Base-by-base conservation (phyloP, 2,113 vertebrate species). In the Leptobrachium leishanense region DNA sequence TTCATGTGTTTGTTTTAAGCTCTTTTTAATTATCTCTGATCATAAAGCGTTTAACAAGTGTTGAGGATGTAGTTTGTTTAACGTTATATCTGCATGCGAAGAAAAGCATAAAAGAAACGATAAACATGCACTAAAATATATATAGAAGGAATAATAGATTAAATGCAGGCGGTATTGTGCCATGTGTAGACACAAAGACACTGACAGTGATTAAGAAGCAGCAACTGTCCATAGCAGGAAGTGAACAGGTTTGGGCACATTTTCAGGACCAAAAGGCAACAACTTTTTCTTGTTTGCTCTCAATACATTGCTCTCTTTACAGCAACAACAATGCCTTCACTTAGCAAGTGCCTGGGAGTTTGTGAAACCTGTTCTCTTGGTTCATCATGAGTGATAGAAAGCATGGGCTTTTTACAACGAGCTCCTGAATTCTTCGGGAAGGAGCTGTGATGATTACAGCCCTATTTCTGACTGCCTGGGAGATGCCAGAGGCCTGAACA, bases 221-320 rank as follows among this genome's bases (percentile, higher is more conserved):
- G 2, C 74, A 67, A 70, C 46, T 67, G 81, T 79, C 74, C 57
- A 57, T 42, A 83, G 78, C 46, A 85, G 64, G 70, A 85, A 81
- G 31, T 42, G 73, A 81, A 83, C 88, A 87, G 85, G 86, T 84
- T 83, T 75, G 11, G 83, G 86, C 87, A 88, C 81, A 86, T 77
- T 50, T 5, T 50, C 46, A 50, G 8, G 8, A 50, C 4, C 4
- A 50, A 50, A 50, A 4, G 4, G 8, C 4, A 50, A 50, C 4
- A 50, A 50, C 46, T 5, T 50, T 50, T 50, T 50, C 46, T 50
- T 50, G 46, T 50, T 50, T 50, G 4, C 46, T 50, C 46, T 50
- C 46, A 50, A 50, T 50, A 50, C 46, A 50, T 8, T 50, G 46
- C 46, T 50, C 46, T 50, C 46, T 70, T 72, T 74, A 85, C 81